Conservation (phyloP, 64 coral and sea anemone genomes). For the Cladopsammia gracilis region DNA sequence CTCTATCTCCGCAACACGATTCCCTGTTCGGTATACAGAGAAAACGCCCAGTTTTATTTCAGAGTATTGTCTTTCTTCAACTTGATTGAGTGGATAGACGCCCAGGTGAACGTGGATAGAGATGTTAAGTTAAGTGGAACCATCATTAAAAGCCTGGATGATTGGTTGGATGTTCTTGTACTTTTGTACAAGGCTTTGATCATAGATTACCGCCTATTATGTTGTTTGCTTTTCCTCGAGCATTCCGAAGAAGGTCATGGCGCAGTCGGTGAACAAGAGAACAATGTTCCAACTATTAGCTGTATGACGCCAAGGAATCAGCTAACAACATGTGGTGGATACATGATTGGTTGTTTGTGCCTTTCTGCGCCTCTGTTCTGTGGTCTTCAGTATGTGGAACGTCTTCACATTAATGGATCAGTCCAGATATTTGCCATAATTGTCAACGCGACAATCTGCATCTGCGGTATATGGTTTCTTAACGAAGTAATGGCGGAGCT, state of each 20-base stretch:
- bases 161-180: slow-evolving; percentile 42
- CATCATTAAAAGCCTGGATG: not conserved
- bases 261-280: too few relatives aligned
- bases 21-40: not conserved
- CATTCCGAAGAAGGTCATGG: slow-evolving; percentile 63
- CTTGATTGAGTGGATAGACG: slow-evolving; percentile 68
- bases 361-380: slow-evolving; percentile 7
- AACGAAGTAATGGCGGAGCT: too few relatives aligned
- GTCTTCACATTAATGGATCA: not conserved
- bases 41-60: slow-evolving; percentile 71
- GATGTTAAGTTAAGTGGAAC: slow-evolving; percentile 2
- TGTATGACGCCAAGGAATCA: not conserved
- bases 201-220: slow-evolving; percentile 84
- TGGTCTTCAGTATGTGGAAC: not conserved
- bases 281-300: not conserved
- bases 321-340: not conserved
- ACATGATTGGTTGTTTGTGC: not conserved
- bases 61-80: slow-evolving; percentile 80
- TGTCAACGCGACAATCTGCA: not conserved
- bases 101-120: slow-evolving; percentile 40
- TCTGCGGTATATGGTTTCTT: not conserved
- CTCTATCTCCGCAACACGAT: slow-evolving; percentile 37
- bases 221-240: slow-evolving; percentile 71
- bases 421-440: not conserved
- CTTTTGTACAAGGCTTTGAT: slow-evolving; percentile 72